Evolutionary conservation across 2,113 vertebrate genomes (phyloP), one percentile per base, ranked within the genome.

Genomic region (Camelus dromedarius): DNA sequence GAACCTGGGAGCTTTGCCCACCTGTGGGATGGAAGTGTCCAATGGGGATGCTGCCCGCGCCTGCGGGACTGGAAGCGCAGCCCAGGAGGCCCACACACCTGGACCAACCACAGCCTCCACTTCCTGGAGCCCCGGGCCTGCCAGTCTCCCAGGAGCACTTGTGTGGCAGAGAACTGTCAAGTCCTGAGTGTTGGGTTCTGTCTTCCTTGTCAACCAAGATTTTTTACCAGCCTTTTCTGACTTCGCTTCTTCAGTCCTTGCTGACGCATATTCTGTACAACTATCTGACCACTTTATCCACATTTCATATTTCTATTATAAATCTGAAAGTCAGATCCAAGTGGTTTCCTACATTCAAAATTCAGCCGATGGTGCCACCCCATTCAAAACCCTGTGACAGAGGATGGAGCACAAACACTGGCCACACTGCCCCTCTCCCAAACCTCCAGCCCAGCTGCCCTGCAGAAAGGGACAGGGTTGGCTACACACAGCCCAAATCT

Each of bases 191-290:
- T 28, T 56, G 15, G 67, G 14, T 73, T 82, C 42, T 80, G 76
- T 83, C 54, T 26, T 28, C 73, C 83, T 87, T 90, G 20, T 54
- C 50, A 92, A 15, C 52, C 32, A 42, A 62, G 35, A 46, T 35
- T 62, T 77, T 81, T 60, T 18, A 70, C 11, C 54, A 86, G 56
- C 93, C 22, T 82, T 81, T 83, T 62, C 72, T 83, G 12, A 38
- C 35, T 56, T 94, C 64, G 70, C 80, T 92, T 91, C 91, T 88
- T 52, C 94, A 97, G 91, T 77, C 22, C 46, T 87, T 28, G 4
- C 58, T 42, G 50, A 60, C 60, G 6, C 10, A 28, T 26, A 50
- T n/a, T 82, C 77, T 67, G 5, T 38, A 81, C 50, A 50, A 54
- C 30, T 80, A 32, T 56, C 76, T 83, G 22, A 84, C 16, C 58